A percentile compares a stretch with the other conserved stretches of the same genome.
Conservation (phyloP, 1,140 invertebrate species). For the Euglossa dilemma region DNA sequence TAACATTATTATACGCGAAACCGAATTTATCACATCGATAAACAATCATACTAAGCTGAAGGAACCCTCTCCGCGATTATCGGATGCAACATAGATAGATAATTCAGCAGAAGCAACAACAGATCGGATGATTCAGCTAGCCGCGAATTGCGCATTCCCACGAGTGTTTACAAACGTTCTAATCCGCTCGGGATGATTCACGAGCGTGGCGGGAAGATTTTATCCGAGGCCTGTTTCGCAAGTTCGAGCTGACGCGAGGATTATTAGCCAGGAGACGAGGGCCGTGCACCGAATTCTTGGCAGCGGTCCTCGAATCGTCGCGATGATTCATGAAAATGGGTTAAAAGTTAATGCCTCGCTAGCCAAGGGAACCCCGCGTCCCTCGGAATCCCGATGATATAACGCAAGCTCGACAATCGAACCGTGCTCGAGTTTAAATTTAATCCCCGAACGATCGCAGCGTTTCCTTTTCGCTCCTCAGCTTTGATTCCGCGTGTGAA, state of each 20-base stretch:
- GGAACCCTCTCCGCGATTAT: no score
- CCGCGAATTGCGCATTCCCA: background rate
- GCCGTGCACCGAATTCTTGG: constrained; percentile 38
- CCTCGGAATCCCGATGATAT: constrained; percentile 36
- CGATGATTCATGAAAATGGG: constrained; percentile 52
- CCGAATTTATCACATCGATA: no score
- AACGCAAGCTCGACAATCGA: constrained; percentile 33
- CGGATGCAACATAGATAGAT: no score
- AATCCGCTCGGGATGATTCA: constrained; percentile 29
- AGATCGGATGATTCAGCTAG: background rate
- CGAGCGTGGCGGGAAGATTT: background rate
- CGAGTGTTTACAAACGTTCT: constrained; percentile 10
- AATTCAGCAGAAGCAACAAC: no score
- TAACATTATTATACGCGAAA: no score
- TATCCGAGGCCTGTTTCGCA: background rate
- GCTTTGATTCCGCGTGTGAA: background rate
- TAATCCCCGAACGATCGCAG: background rate
- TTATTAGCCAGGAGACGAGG: constrained; percentile 8
- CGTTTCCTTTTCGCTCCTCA: background rate
- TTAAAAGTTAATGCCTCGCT: constrained; percentile 41
- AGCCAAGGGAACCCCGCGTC: no score
- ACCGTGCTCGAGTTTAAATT: constrained; percentile 29
- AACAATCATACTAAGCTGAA: no score
- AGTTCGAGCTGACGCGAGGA: background rate
- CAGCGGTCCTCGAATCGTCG: constrained; percentile 1